phyloP scores from a whole-genome alignment of 2,888 invertebrate genomes.

The Protophormia terraenovae region DNA sequence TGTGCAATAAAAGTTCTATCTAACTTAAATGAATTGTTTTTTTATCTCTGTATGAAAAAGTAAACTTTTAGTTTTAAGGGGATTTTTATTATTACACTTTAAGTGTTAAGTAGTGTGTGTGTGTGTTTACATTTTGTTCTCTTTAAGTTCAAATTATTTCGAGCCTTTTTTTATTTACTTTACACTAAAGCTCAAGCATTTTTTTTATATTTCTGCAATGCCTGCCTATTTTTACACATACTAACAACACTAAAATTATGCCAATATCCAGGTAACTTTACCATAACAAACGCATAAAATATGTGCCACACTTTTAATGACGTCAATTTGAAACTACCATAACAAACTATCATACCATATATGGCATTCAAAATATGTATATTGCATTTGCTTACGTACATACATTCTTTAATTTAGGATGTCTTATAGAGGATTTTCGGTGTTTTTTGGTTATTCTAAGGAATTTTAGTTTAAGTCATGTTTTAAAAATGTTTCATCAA shows the following conservation, averaged over 20 bases:
- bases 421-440: not conserved
- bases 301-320: not conserved
- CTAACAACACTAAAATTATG: not conserved
- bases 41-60: slow-evolving; percentile 21
- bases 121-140: not conserved
- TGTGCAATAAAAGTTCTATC: not conserved
- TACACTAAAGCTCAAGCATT: slow-evolving; percentile 2
- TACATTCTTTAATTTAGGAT: not conserved
- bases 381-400: not conserved
- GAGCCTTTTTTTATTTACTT: slow-evolving; percentile 16
- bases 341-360: not conserved
- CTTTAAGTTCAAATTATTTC: not conserved
- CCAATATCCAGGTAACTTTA: not conserved
- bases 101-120: not conserved
- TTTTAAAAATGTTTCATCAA: slow-evolving; percentile 44
- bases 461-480: slow-evolving; percentile 40
- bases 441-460: slow-evolving; percentile 2
- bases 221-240: not conserved
- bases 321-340: slow-evolving; percentile 13
- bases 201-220: not conserved
- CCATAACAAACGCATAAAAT: not conserved
- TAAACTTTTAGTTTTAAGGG: slow-evolving; percentile 3
- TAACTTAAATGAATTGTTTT: not conserved
- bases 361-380: not conserved
- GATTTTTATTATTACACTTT: slow-evolving; percentile 25